Evolutionary conservation across 2,113 vertebrate genomes (phyloP).

Genomic region (Aix galericulata): DNA sequence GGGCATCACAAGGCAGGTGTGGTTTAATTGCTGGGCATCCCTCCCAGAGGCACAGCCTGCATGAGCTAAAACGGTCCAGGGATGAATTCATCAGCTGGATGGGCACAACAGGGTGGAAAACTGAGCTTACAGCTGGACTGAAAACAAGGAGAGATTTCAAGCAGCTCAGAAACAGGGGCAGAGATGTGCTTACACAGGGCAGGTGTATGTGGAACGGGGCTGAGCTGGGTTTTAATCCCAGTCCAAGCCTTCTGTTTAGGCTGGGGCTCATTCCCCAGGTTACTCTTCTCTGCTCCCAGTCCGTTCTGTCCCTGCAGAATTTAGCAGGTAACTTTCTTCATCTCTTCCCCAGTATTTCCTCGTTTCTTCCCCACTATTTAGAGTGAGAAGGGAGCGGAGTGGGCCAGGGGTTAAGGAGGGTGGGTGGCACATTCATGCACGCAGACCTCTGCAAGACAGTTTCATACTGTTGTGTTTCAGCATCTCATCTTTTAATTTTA

Average conservation of each 20-base stretch:
- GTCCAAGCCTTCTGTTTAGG: no score
- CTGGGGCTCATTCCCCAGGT: neutral
- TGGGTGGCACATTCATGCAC: no score
- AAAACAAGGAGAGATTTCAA: neutral
- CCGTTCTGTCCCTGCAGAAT: neutral
- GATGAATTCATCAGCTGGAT: neutral
- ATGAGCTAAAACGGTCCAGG: neutral
- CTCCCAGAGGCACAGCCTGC: neutral
- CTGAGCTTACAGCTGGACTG: neutral
- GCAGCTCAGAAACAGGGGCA: neutral
- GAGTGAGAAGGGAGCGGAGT: no score
- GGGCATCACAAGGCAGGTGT: neutral
- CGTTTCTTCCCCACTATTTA: neutral
- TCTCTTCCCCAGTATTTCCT: neutral
- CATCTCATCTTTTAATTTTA: neutral
- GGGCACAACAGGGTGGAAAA: neutral
- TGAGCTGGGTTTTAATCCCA: no score
- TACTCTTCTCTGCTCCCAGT: neutral
- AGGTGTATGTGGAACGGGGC: no score
- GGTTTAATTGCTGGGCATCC: neutral
- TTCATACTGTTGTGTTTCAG: neutral
- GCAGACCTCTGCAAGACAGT: neutral
- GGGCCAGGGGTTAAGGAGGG: neutral
- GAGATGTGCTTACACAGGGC: neutral
- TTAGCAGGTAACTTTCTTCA: neutral